A percentile compares a stretch with the other conserved stretches of the same genome.
Evolutionary conservation across 2,888 invertebrate genomes (phyloP).

Genomic region (Punctoribates punctum): DNA sequence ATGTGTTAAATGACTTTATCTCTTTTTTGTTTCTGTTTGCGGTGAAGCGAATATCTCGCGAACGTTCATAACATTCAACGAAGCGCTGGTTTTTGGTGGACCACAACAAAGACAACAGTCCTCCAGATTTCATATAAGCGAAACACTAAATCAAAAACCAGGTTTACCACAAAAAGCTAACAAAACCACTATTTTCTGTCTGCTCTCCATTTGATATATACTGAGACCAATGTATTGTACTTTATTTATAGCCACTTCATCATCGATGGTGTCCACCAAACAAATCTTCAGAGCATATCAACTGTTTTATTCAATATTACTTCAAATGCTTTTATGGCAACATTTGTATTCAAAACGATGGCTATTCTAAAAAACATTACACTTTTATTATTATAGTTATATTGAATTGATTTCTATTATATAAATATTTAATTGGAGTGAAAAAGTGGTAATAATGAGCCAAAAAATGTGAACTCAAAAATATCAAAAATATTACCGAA

Average conservation of each 20-base stretch:
- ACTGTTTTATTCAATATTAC: constrained; percentile 13
- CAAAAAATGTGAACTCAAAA: background rate
- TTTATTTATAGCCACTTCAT: constrained; percentile 33
- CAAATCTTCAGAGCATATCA: constrained; percentile 15
- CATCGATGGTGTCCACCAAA: constrained; percentile 8
- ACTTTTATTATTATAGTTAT: background rate
- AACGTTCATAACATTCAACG: constrained; percentile 31
- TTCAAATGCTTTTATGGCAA: constrained; percentile 22
- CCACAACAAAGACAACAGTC: constrained; percentile 5
- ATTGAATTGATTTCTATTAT: constrained; percentile 9
- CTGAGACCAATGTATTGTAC: background rate
- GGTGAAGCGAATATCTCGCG: constrained; percentile 29
- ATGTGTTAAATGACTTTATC: constrained; percentile 7
- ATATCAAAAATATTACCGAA: background rate
- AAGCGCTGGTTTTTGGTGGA: constrained; percentile 16
- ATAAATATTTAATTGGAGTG: background rate
- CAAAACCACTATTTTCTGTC: background rate
- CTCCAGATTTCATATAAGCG: background rate
- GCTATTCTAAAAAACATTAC: background rate
- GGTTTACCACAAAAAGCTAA: background rate
- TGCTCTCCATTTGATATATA: constrained; percentile 13
- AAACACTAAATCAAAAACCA: background rate
- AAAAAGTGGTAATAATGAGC: background rate
- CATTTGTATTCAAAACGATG: constrained; percentile 25
- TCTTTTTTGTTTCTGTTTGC: background rate